These are phyloP conservation scores for Andrena chrysosceles DNA, from an alignment of 2,888 invertebrate genomes.

Conservation along the genomic window DNA sequence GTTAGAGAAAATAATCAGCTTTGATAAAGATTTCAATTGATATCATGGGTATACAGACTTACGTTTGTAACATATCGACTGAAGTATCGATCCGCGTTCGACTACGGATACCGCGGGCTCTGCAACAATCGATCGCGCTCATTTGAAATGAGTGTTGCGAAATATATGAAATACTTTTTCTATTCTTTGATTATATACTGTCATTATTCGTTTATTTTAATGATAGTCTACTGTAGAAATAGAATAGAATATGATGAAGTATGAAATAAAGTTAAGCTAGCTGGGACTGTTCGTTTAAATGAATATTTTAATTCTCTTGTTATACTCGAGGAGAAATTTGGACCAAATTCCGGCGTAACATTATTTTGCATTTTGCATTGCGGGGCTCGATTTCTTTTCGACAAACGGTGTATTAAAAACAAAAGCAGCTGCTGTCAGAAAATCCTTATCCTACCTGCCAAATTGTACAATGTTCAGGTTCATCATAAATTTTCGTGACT, in stretches of 20 bases:
- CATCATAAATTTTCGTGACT: slow-evolving; percentile 59
- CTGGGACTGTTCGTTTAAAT: neutral
- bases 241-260: too few species aligned
- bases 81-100: slow-evolving; percentile 33
- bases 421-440: slow-evolving; percentile 50
- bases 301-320: neutral
- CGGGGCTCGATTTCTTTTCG: slow-evolving; percentile 15
- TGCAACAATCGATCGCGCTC: slow-evolving; percentile 19
- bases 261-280: too few species aligned
- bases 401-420: slow-evolving; percentile 52
- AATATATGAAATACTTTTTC: neutral
- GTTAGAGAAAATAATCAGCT: slow-evolving; percentile 62
- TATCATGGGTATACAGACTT: slow-evolving; percentile 37
- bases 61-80: slow-evolving; percentile 56
- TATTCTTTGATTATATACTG: neutral
- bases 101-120: slow-evolving; percentile 11
- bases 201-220: neutral
- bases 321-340: neutral
- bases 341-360: neutral
- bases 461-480: slow-evolving; percentile 47
- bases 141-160: slow-evolving; percentile 16
- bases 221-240: too few species aligned
- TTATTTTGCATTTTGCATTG: neutral
- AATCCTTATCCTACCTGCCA: slow-evolving; percentile 49
- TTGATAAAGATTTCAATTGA: slow-evolving; percentile 37